Base-by-base conservation (phyloP, 2,797 vertebrate species). In the Cyprinodon diabolis region DNA sequence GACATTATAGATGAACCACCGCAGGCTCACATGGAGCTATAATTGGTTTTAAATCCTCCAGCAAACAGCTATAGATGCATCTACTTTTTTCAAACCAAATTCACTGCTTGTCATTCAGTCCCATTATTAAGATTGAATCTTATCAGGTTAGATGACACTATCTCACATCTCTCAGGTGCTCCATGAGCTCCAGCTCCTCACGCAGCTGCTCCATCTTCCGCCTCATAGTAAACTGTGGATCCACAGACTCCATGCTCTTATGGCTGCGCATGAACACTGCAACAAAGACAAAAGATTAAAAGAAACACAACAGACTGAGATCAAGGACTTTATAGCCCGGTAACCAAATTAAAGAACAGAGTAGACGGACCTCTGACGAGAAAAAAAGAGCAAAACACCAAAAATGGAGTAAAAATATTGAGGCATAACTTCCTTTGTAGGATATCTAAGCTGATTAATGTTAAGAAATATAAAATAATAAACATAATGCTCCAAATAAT, bases 121-220 rank as follows among this genome's bases (percentile, higher is more conserved):
- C 25, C 13, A 58, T 23, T 14, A 13, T 14, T 12, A 54, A 6
- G 2, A 54, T 30, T 19, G 8, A 4, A n/a, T 40, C 47, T 14
- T 7, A 4, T 15, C 4, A 67, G 11, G 7, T 5, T 13, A 23
- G 25, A 1, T 43, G 40, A 43, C 7, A 37, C 2, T 47, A 45
- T 66, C 92, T 96, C 95, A 95, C 94, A 1, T 95, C 93, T 92
- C 93, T 71, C 30, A 95, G 93, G 45, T 92, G 90, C 62, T 94
- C 93, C 87, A 88, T 92, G 8, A 95, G 93, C 84, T 94, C 97
- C 91, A 96, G 95, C 56, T 99, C 97, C 89, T 99, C 97, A 85
- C 96, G 91, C 87, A 98, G 93, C 91, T 99, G 97, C 75, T 99
- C 97, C 97, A 99, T 98, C 91, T 97, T 98, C 72, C 97, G 95